A percentile compares a stretch with the other conserved stretches of the same genome.
These are phyloP conservation scores for Pseudoips prasinana DNA, from an alignment of 2,888 invertebrate species.

Conservation along the genomic window DNA sequence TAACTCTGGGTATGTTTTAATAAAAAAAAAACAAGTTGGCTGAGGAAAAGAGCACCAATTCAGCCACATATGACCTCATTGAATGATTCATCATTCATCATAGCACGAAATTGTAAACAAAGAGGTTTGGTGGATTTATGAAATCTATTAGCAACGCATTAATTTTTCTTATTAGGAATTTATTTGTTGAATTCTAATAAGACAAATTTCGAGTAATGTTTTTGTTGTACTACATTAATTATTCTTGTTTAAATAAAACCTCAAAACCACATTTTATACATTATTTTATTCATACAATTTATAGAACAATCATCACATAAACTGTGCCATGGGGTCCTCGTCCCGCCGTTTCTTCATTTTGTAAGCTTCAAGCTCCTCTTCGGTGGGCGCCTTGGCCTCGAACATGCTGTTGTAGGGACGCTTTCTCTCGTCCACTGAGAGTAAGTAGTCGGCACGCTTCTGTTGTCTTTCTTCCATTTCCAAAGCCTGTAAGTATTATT, in stretches of 20 bases:
- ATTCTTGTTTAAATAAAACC: neutral
- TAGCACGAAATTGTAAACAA: too few species aligned
- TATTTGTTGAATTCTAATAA: too few species aligned
- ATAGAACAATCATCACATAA: conserved; percentile 59
- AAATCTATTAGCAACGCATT: too few species aligned
- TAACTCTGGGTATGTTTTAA: too few species aligned
- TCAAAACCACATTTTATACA: neutral
- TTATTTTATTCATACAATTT: conserved; percentile 15
- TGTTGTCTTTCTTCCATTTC: conserved; percentile 84
- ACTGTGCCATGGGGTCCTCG: conserved; percentile 97
- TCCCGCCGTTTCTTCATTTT: conserved; percentile 91
- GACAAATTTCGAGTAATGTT: too few species aligned
- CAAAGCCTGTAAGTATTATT: conserved; percentile 83
- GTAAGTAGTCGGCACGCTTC: conserved; percentile 83
- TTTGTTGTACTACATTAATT: too few species aligned
- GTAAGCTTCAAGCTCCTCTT: conserved; percentile 97
- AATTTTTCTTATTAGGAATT: too few species aligned
- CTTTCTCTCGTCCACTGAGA: conserved; percentile 93
- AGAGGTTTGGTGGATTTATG: too few species aligned
- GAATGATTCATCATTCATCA: too few species aligned
- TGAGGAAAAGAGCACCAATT: too few species aligned
- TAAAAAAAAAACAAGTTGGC: too few species aligned
- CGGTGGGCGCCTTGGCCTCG: conserved; percentile 91
- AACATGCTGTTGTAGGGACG: conserved; percentile 96
- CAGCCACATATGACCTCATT: too few species aligned